Evolutionary conservation across 2,797 vertebrate genomes (phyloP), one percentile per base, ranked within the genome.

Genomic region (Coranthus polyacanthus): DNA sequence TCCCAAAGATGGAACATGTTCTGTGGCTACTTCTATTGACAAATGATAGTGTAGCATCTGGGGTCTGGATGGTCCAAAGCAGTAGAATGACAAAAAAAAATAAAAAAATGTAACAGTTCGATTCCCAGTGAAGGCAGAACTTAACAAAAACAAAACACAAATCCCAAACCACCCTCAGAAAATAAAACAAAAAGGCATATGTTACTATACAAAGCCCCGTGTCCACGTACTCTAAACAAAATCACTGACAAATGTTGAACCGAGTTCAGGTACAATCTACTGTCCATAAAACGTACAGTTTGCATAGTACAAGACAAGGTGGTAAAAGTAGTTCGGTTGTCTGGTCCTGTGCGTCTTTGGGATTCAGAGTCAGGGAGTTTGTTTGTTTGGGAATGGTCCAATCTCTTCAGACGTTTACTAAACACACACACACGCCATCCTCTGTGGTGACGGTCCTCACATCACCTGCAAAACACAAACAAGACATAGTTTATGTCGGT

Each of bases 291-390:
- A 95, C 96, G 93, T 97, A 97, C 96, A 97, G 81, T 82, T 93
- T 98, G 98, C 98, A 98, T 99, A 99, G 97, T 97, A 96, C 96
- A 94, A 94, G 95, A 95, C 90, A 91, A 94, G 81, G 92, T 92
- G 91, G 91, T 87, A 83, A 83, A 89, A 86, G 78, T 63, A 81
- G 88, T 78, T 63, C 88, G 78, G 86, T 81, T 78, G 88, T 86
- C 90, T 88, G 88, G 93, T 94, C 92, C 93, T 93, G 87, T 92
- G 94, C 24, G 66, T 98, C 96, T 98, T 96, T 97, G 97, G 96
- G 95, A 94, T 92, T 79, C 55, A 86, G 92, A 93, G 92, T 88
- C 11, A 52, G 60, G 49, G 62, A 44, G 73, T 18, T 73, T 52
- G 51, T 83, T 83, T 72, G 73, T 79, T 74, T 49, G 70, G 77